Evolutionary conservation across 1,140 invertebrate genomes (phyloP).

Genomic region (Myzus persicae): DNA sequence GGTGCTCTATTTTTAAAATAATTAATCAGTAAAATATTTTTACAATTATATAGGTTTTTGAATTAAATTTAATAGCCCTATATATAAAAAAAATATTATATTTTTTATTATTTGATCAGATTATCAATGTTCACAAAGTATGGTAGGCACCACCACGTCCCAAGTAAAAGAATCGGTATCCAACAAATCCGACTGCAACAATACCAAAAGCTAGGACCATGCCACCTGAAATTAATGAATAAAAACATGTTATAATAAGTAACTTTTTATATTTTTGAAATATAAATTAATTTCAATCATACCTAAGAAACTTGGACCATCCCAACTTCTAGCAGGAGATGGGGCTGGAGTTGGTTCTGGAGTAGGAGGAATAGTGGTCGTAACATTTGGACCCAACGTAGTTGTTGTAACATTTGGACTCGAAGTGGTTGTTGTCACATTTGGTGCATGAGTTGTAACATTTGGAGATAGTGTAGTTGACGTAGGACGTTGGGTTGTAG

Average conservation of each 20-base stretch:
- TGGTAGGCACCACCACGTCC: conserved; percentile 46
- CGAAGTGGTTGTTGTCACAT: background rate
- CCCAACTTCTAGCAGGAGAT: conserved; percentile 22
- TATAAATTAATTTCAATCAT: background rate
- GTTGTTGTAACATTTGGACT: background rate
- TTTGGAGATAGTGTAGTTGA: background rate
- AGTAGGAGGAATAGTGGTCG: background rate
- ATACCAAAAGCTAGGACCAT: conserved; percentile 48
- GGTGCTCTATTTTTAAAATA: conserved; percentile 31
- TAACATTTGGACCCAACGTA: background rate
- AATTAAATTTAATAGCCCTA: conserved; percentile 37
- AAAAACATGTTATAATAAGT: background rate
- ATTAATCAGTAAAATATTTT: conserved; percentile 43
- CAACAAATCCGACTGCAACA: conserved; percentile 41
- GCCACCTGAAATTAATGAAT: conserved; percentile 36
- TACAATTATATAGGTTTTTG: conserved; percentile 44
- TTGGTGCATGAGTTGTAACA: background rate
- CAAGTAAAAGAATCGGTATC: conserved; percentile 52
- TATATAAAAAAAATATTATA: conserved; percentile 32
- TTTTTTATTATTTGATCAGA: conserved; percentile 53
- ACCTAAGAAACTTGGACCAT: conserved; percentile 53
- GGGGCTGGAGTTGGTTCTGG: background rate
- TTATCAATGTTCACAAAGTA: conserved; percentile 50
- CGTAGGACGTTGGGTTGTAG: background rate
- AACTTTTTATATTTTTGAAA: background rate